Evolutionary conservation across 2,888 invertebrate genomes (phyloP).

Genomic region (Trachelus troglodyta): DNA sequence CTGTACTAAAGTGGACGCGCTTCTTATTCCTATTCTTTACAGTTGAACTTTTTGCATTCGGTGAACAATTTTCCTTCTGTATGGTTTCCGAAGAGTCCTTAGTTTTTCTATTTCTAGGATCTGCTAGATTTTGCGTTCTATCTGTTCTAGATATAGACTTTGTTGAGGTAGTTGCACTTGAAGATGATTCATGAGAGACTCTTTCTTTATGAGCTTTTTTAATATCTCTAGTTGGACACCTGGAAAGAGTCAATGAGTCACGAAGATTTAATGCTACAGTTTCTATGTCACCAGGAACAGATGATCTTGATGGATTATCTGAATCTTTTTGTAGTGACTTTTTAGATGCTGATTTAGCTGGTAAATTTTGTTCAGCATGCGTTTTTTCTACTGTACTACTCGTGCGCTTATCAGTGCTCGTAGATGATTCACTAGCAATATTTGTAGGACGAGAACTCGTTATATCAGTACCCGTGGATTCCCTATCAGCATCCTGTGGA

Average conservation of each 20-base stretch:
- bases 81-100: constrained; percentile 6
- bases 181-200: background rate
- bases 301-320: too few species aligned
- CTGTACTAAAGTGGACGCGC: constrained; percentile 14
- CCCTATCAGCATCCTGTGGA: background rate
- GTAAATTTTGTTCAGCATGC: background rate
- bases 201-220: background rate
- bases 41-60: constrained; percentile 4
- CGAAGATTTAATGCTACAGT: background rate
- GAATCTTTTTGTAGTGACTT: too few species aligned
- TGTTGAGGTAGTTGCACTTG: background rate
- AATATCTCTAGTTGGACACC: background rate
- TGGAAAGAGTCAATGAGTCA: background rate
- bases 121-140: constrained; percentile 8
- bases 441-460: background rate
- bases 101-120: constrained; percentile 25
- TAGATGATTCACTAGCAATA: background rate
- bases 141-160: background rate
- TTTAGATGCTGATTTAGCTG: constrained; percentile 18
- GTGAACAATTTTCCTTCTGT: constrained; percentile 19
- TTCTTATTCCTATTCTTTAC: constrained; percentile 52
- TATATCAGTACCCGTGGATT: background rate
- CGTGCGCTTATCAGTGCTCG: constrained; percentile 9
- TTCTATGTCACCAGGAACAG: background rate
- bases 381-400: background rate